These are phyloP conservation scores for Yasuhikotakia modesta DNA, from an alignment of 2,797 vertebrate species.

Conservation along the genomic window DNA sequence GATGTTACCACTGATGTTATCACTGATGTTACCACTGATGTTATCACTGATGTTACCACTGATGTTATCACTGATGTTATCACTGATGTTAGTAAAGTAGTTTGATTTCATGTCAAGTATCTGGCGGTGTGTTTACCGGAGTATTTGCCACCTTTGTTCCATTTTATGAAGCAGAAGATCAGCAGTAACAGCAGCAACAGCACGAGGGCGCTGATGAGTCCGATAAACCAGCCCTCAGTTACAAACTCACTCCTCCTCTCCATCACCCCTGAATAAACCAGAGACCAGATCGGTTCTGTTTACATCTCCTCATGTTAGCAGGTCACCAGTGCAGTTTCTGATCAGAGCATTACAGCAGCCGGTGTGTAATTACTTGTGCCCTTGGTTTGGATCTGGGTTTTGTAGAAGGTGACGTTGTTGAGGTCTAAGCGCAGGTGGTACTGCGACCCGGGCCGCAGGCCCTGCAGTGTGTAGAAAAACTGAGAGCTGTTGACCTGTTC, in stretches of 20 bases:
- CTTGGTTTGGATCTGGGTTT: constrained; percentile 73
- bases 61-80: not conserved
- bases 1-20: too few species aligned
- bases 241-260: constrained; percentile 74
- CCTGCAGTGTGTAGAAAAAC: constrained; percentile 79
- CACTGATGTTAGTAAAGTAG: not conserved
- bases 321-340: too few species aligned
- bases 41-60: too few species aligned
- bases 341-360: not conserved
- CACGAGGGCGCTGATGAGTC: constrained; percentile 83
- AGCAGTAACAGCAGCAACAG: constrained; percentile 85
- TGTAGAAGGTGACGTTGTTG: constrained; percentile 74
- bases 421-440: constrained; percentile 77
- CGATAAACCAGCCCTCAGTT: constrained; percentile 91
- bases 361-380: constrained; percentile 73
- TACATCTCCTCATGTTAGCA: too few species aligned
- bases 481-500: constrained; percentile 82
- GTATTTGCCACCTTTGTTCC: constrained; percentile 93
- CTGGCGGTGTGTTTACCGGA: constrained; percentile 79
- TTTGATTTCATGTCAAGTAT: not conserved
- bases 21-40: too few species aligned
- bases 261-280: constrained; percentile 68
- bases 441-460: constrained; percentile 80
- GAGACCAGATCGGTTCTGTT: too few species aligned
- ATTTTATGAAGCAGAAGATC: constrained; percentile 90